Evolutionary conservation across 2,113 vertebrate genomes (phyloP).

Genomic region (Cyanoderma ruficeps): DNA sequence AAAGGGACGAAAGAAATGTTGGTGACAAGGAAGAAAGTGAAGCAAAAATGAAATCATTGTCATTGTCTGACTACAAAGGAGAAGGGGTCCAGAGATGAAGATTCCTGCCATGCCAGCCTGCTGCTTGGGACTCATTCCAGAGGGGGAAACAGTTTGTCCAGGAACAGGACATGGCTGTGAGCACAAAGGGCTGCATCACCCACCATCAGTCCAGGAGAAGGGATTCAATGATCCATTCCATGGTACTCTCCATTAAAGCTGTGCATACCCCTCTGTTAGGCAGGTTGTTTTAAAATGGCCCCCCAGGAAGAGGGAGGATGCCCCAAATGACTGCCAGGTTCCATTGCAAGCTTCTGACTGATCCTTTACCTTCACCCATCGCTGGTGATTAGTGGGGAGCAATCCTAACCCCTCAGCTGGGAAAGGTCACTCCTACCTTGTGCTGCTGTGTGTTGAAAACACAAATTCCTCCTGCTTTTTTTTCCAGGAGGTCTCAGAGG

Average conservation of each 20-base stretch:
- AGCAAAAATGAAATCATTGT: constrained; percentile 39
- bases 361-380: neutral
- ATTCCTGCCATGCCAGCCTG: neutral
- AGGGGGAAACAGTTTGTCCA: neutral
- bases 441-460: neutral
- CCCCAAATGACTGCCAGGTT: neutral
- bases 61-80: constrained; percentile 12
- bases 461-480: neutral
- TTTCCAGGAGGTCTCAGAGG: neutral
- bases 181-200: fast-evolving
- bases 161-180: neutral
- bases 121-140: neutral
- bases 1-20: constrained; percentile 46
- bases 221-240: neutral
- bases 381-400: neutral
- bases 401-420: neutral
- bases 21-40: constrained; percentile 42
- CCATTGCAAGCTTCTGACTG: neutral
- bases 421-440: neutral
- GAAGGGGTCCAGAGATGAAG: constrained; percentile 1
- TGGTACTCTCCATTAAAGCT: neutral
- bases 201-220: neutral
- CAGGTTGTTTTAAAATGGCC: neutral
- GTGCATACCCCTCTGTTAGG: neutral
- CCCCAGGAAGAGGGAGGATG: neutral